A percentile compares a stretch with the other conserved stretches of the same genome.
Conservation (phyloP, 1,140 invertebrate species). For the Drosophila ficusphila region DNA sequence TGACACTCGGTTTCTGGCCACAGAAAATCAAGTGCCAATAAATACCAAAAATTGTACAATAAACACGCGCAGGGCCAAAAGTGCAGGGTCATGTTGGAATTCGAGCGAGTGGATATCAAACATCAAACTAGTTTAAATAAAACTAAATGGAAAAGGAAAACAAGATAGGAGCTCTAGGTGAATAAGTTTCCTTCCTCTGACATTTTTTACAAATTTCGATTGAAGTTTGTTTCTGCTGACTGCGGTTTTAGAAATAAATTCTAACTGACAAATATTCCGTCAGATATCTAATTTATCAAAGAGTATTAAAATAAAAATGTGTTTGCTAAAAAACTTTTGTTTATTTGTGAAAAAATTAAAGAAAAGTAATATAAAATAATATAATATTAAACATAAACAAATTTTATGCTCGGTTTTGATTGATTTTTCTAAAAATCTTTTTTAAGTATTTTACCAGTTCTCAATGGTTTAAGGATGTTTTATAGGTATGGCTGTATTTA, state of each 20-base stretch:
- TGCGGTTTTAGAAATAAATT: neutral
- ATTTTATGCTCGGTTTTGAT: too few species aligned
- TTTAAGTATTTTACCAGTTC: too few species aligned
- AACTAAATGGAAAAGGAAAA: neutral
- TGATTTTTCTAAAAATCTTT: too few species aligned
- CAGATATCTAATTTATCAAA: neutral
- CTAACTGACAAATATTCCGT: neutral
- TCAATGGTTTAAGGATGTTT: too few species aligned
- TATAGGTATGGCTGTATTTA: too few species aligned
- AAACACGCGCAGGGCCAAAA: constrained; percentile 34
- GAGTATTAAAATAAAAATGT: neutral
- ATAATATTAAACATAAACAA: too few species aligned
- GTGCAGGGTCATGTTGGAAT: constrained; percentile 5
- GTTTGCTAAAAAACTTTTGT: too few species aligned
- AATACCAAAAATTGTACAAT: constrained; percentile 58
- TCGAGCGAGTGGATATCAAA: constrained; percentile 37
- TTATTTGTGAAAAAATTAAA: neutral
- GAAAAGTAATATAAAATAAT: too few species aligned
- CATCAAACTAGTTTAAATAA: constrained; percentile 7
- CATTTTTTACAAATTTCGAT: constrained; percentile 2
- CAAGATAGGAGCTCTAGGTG: neutral
- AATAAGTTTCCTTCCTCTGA: neutral
- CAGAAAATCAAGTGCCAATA: constrained; percentile 61
- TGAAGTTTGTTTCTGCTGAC: neutral
- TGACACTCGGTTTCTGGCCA: constrained; percentile 25